These are phyloP conservation scores for Oscarella lobularis DNA, from an alignment of 37 sponge, comb jelly and placozoan genomes.

Conservation along the genomic window DNA sequence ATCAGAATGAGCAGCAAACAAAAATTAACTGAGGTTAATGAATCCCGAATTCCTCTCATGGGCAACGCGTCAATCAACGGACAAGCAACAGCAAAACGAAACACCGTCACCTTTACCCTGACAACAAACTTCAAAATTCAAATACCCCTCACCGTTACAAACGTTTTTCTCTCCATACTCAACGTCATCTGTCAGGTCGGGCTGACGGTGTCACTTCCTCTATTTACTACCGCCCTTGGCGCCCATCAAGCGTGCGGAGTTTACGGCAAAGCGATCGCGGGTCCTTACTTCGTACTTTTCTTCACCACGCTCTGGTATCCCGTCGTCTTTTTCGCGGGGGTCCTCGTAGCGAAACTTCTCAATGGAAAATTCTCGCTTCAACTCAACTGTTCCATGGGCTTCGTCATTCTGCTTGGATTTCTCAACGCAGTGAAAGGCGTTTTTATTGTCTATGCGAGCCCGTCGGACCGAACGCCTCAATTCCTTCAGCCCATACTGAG, in stretches of 20 bases:
- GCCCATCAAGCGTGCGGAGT: not conserved
- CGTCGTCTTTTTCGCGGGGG: conserved; percentile 32
- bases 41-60: no score
- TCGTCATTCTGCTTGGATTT: conserved; percentile 34
- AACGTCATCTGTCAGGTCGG: conserved; percentile 23
- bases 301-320: conserved; percentile 37
- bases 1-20: no score
- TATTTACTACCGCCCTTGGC: conserved; percentile 16
- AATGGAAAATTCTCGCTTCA: not conserved
- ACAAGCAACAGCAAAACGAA: no score
- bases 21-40: no score
- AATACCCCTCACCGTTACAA: not conserved
- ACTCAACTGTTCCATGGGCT: conserved; percentile 20
- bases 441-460: conserved; percentile 41
- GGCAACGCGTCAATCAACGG: no score
- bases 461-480: conserved; percentile 33
- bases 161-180: not conserved
- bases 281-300: conserved; percentile 32
- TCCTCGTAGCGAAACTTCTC: conserved; percentile 4
- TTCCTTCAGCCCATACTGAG: conserved; percentile 61
- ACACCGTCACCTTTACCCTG: not conserved
- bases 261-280: conserved; percentile 1
- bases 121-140: not conserved
- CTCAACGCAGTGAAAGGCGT: conserved; percentile 57
- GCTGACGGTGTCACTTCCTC: conserved; percentile 37